Conservation (phyloP, 2,797 vertebrate genomes). For the Distichodus sexfasciatus region DNA sequence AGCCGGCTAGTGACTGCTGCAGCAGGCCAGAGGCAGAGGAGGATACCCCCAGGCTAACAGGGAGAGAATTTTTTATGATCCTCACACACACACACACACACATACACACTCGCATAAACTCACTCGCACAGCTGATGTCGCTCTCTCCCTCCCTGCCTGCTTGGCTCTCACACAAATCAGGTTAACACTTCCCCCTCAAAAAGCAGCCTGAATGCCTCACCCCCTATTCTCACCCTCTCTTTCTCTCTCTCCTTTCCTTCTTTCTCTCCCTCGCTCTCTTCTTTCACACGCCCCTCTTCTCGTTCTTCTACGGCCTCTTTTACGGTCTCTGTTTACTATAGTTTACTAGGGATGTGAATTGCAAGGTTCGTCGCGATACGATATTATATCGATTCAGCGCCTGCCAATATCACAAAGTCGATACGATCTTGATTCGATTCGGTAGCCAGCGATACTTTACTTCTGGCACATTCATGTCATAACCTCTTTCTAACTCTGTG, state of each 20-base stretch:
- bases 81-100: slow-evolving; percentile 65
- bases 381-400: no score
- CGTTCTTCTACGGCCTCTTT: slow-evolving; percentile 44
- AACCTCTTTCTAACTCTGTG: no score
- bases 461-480: no score
- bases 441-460: no score
- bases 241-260: not conserved
- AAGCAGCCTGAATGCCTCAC: slow-evolving; percentile 41
- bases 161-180: slow-evolving; percentile 51
- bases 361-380: no score
- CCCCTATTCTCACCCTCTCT: slow-evolving; percentile 13
- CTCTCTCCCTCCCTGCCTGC: slow-evolving; percentile 29
- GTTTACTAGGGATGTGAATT: no score
- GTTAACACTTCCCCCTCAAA: slow-evolving; percentile 48
- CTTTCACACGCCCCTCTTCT: slow-evolving; percentile 20
- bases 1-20: slow-evolving; percentile 94
- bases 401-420: no score
- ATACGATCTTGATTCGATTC: no score
- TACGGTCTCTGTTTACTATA: slow-evolving; percentile 40
- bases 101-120: slow-evolving; percentile 45
- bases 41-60: slow-evolving; percentile 93
- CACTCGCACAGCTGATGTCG: slow-evolving; percentile 33
- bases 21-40: slow-evolving; percentile 90
- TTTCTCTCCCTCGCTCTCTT: slow-evolving; percentile 41
- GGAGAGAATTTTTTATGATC: slow-evolving; percentile 75